Evolutionary conservation across 2,113 vertebrate genomes (phyloP).

Genomic region (Phoxinus phoxinus): DNA sequence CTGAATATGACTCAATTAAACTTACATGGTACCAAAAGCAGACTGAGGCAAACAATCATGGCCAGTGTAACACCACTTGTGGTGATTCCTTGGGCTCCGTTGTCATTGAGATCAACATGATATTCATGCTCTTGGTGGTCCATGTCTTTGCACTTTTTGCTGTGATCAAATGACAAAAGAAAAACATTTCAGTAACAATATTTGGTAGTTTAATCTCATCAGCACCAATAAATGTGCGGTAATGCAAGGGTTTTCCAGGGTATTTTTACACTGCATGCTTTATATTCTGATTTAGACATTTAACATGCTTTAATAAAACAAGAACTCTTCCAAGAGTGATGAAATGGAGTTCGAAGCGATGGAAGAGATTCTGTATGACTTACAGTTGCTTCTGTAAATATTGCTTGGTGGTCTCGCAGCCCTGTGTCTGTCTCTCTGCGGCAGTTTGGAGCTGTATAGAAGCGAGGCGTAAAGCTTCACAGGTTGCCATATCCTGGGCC

Average conservation of each 20-base stretch:
- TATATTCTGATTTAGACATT: not conserved
- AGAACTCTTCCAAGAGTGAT: not conserved
- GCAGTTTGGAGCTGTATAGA: constrained; percentile 61
- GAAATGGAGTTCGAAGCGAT: not conserved
- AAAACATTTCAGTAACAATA: not conserved
- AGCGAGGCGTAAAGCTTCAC: constrained; percentile 49
- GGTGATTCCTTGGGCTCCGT: constrained; percentile 12
- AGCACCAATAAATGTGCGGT: not conserved
- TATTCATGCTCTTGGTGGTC: not conserved
- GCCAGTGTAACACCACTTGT: constrained; percentile 43
- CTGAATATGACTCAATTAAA: not conserved
- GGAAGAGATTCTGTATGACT: constrained; percentile 53
- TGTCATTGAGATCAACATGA: not conserved
- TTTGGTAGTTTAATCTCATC: not conserved
- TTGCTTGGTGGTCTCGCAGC: constrained; percentile 60
- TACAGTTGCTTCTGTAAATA: constrained; percentile 72
- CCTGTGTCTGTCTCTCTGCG: constrained; percentile 62
- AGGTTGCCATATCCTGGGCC: constrained; percentile 49
- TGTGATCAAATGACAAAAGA: constrained; percentile 21
- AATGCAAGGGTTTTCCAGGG: not conserved
- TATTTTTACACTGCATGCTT: not conserved
- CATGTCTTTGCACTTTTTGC: constrained; percentile 27
- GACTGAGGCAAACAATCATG: constrained; percentile 53
- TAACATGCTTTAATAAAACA: not conserved
- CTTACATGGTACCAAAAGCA: constrained; percentile 71